Percentiles rank a stretch among this genome's conserved stretches.
Evolutionary conservation across 2,113 vertebrate species (phyloP).

Genomic region (Catharus minimus): DNA sequence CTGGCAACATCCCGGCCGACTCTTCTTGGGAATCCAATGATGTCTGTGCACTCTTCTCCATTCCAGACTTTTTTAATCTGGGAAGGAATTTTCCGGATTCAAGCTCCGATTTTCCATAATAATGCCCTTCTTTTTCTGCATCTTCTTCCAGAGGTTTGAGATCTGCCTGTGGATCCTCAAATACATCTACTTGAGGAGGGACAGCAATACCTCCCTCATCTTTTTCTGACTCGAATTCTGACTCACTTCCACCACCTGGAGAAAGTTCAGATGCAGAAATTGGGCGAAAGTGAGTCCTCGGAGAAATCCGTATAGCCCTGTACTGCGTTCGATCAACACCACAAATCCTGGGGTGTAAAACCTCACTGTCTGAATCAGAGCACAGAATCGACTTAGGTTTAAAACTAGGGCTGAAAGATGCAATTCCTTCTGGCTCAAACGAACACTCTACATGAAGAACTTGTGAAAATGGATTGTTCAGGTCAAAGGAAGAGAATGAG

Average conservation of each 20-base stretch:
- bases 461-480: slow-evolving; percentile 96
- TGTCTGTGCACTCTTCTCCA: slow-evolving; percentile 99
- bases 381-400: slow-evolving; percentile 97
- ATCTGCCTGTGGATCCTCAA: slow-evolving; percentile 94
- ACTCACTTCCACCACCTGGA: slow-evolving; percentile 92
- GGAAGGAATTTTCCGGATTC: slow-evolving; percentile 97
- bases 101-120: slow-evolving; percentile 96
- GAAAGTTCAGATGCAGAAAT: slow-evolving; percentile 97
- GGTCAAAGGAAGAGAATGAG: slow-evolving; percentile 93
- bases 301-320: slow-evolving; percentile 96
- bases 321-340: slow-evolving; percentile 94
- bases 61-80: slow-evolving; percentile 95
- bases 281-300: slow-evolving; percentile 97
- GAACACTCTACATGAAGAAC: slow-evolving; percentile 98
- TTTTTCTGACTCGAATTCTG: slow-evolving; percentile 95
- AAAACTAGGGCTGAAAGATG: slow-evolving; percentile 93
- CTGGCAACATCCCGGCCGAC: slow-evolving; percentile 77
- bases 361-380: slow-evolving; percentile 92
- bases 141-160: slow-evolving; percentile 98
- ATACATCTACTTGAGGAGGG: slow-evolving; percentile 83
- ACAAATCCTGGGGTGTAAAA: slow-evolving; percentile 88
- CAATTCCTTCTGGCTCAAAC: slow-evolving; percentile 94
- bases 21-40: slow-evolving; percentile 98
- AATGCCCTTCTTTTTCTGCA: slow-evolving; percentile 94
- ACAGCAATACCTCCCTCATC: slow-evolving; percentile 84